A percentile compares a stretch with the other conserved stretches of the same genome.
These are phyloP conservation scores for Mesembrinibis cayennensis DNA, from an alignment of 2,113 vertebrate genomes.

Conservation along the genomic window DNA sequence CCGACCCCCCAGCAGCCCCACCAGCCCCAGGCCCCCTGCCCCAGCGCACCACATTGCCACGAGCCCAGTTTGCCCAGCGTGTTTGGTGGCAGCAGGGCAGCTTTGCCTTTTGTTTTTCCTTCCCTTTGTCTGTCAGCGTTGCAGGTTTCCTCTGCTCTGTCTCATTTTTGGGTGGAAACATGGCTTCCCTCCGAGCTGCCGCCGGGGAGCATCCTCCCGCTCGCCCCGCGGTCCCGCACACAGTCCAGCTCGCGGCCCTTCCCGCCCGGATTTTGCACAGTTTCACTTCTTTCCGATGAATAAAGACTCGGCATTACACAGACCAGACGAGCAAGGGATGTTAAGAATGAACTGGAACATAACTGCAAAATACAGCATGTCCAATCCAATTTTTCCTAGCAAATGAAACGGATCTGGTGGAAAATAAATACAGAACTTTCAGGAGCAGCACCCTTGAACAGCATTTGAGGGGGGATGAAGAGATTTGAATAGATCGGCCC, in stretches of 20 bases:
- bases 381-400: constrained; percentile 60
- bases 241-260: neutral
- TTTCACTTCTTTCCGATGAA: constrained; percentile 16
- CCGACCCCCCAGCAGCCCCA: neutral
- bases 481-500: neutral
- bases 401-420: constrained; percentile 55
- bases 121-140: neutral
- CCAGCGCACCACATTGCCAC: fast-evolving
- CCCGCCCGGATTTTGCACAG: neutral
- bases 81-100: fast-evolving
- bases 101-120: neutral
- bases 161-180: neutral
- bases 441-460: neutral
- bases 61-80: fast-evolving
- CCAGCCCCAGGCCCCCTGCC: too few species aligned
- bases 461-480: neutral
- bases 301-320: neutral
- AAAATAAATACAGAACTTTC: constrained; percentile 51
- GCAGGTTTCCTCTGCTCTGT: neutral
- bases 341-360: constrained; percentile 59
- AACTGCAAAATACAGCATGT: constrained; percentile 60
- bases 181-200: neutral
- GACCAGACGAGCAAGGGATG: neutral
- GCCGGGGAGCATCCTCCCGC: neutral
- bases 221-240: fast-evolving